Base-by-base conservation (phyloP, 2,113 vertebrate species). In the Mus musculus region DNA sequence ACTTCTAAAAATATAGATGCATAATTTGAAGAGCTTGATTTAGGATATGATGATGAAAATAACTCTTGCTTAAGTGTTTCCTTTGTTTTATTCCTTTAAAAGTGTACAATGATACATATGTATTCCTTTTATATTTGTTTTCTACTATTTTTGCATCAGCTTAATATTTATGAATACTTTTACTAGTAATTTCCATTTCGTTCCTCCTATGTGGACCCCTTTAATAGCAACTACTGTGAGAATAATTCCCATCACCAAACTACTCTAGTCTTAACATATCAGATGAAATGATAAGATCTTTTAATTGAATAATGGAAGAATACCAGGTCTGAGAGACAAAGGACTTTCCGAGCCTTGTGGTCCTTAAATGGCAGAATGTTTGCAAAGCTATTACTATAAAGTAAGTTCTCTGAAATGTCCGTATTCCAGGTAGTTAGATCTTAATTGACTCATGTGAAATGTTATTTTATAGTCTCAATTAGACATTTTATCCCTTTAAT, bases 381-480 rank as follows among this genome's bases (percentile, higher is more conserved):
- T 49, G 76, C 12, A 73, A 91, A 92, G 28, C 0, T 52, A 5
- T 92, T 63, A 78, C 39, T 85, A 19, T 82, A 59, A 94, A 93
- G 39, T 22, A 91, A 72, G 59, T 71, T 22, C 24, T 86, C 46
- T 54, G 61, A 90, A 95, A 85, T 46, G 65, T 65, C 94, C 73
- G 11, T 80, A 81, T 93, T 95, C 54, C 26, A 52, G 33, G 5
- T 75, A 92, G 76, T 90, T 90, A 72, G 36, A 61, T 96, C 73
- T 89, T 90, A 92, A 93, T 80, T 11, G 36, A 77, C 77, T 90
- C 39, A 39, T 42, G 49, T 75, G 56, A 59, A 71, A 91, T 95
- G 90, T 85, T 30, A 42, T 93, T 94, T 96, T 88, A 73, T 94
- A 33, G 71, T 46, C 33, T 39, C 91, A 92, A 94, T 81, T 95